Percentiles rank a stretch among this genome's conserved stretches.
phyloP scores from a whole-genome alignment of 1,140 invertebrate species.

The Ectropis grisescens region DNA sequence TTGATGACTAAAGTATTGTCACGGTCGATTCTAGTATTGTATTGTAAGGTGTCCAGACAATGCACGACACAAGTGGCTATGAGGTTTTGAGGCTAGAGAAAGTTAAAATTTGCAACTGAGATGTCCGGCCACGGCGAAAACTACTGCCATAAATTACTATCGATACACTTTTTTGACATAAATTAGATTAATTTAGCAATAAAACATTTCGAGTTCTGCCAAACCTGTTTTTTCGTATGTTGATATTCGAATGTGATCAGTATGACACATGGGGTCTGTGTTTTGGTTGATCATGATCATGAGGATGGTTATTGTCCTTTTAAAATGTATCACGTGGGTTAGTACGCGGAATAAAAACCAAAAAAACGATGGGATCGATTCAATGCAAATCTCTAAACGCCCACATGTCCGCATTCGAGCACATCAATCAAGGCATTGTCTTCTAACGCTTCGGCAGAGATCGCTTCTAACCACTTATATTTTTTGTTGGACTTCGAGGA shows the following conservation, averaged over 20 bases:
- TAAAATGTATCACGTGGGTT: slow-evolving; percentile 39
- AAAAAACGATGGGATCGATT: slow-evolving; percentile 42
- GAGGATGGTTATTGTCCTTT: too few relatives aligned
- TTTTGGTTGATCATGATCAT: too few relatives aligned
- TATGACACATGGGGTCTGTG: too few relatives aligned
- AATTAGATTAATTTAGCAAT: background rate
- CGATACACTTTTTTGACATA: background rate
- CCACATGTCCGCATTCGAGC: slow-evolving; percentile 27
- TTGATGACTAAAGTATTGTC: too few relatives aligned
- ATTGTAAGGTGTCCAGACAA: slow-evolving; percentile 60
- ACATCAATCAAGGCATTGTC: slow-evolving; percentile 54
- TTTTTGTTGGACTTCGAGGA: slow-evolving; percentile 39
- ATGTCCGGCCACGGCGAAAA: slow-evolving; percentile 24
- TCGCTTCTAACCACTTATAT: slow-evolving; percentile 24
- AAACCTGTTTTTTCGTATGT: too few relatives aligned
- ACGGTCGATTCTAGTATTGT: too few relatives aligned
- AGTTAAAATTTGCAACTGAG: slow-evolving; percentile 49
- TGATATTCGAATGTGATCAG: too few relatives aligned
- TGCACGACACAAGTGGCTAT: slow-evolving; percentile 33
- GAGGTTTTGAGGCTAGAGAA: slow-evolving; percentile 66
- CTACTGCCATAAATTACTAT: slow-evolving; percentile 13
- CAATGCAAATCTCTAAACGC: slow-evolving; percentile 57
- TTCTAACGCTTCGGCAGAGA: slow-evolving; percentile 11
- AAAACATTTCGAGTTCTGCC: too few relatives aligned
- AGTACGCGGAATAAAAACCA: slow-evolving; percentile 28